Conservation (phyloP, 2,888 invertebrate genomes). For the Pristionchus arcanus region DNA sequence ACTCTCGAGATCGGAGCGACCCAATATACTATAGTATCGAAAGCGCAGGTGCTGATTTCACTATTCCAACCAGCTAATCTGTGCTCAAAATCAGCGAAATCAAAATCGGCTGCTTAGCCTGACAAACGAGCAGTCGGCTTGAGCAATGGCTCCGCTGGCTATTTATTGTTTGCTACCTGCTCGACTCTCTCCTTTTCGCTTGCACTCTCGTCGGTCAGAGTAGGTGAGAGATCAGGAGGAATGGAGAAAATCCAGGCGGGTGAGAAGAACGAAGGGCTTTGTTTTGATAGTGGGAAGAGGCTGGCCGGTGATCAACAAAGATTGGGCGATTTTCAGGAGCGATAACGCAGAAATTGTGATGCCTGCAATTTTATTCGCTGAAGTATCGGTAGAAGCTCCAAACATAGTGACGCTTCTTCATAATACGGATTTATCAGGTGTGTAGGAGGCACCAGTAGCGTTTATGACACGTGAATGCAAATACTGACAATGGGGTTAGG, state of each 20-base stretch:
- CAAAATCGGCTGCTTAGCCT: not conserved
- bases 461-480: too few species aligned
- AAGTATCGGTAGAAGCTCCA: too few species aligned
- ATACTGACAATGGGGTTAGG: too few species aligned
- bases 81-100: not conserved
- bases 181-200: not conserved
- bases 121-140: constrained; percentile 32
- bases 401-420: too few species aligned
- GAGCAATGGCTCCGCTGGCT: not conserved
- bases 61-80: too few species aligned
- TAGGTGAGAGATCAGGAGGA: not conserved
- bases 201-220: not conserved
- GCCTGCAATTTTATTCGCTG: too few species aligned
- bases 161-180: constrained; percentile 11
- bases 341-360: not conserved
- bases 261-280: not conserved
- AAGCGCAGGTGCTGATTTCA: too few species aligned
- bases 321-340: not conserved
- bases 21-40: not conserved
- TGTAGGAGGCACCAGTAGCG: too few species aligned
- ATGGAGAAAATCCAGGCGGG: not conserved
- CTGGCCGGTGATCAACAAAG: not conserved
- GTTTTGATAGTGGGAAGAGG: constrained; percentile 6
- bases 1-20: not conserved
- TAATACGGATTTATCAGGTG: too few species aligned